Base-by-base conservation (phyloP, 2,888 invertebrate species). In the Melolontha melolontha region DNA sequence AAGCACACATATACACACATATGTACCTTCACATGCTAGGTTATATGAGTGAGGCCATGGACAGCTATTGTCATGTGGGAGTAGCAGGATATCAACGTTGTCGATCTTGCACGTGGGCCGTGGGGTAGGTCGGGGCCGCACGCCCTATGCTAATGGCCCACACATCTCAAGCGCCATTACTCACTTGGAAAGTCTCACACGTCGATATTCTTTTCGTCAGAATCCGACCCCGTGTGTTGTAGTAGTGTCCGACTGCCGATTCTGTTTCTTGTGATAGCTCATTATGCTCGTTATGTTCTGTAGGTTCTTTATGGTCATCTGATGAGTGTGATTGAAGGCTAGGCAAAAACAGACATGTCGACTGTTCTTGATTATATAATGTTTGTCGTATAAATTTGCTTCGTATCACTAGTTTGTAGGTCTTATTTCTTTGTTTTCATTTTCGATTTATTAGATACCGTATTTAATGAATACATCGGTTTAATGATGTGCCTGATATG, bases 131-230 rank as follows among this genome's bases (percentile, higher is more conserved):
- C 76, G 76, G 72, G 75, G 72, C 74, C 72, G 75, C 74, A 73
- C 76, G 76, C 75, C 76, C 75, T 76, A 76, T 76, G 76, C 75
- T 76, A 76, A 76, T 76, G 72, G 75, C 76, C 76, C 76, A 76
- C 76, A 76, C 76, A 76, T 71, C 72, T 71, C 66, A 72, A 68
- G 29, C 69, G 71, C 71, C 73, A 71, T 72, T 75, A 72, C 65
- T 72, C 72, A 75, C 68, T 64, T 69, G 34, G 34, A 6, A 34
- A 34, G 34, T 68, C 67, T 66, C 65, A 67, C 64, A 64, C 64
- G 64, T 68, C 68, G 68, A 68, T 68, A 54, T 47, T 55, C 67
- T 59, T 50, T 51, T 62, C 50, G 49, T 62, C 17, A 47, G 49
- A 63, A 22, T 11, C 16, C 52, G 40, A 17, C 39, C 12, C 55